A percentile compares a stretch with the other conserved stretches of the same genome.
Conservation (phyloP, 2,888 invertebrate genomes). For the Tenthredo amoena region DNA sequence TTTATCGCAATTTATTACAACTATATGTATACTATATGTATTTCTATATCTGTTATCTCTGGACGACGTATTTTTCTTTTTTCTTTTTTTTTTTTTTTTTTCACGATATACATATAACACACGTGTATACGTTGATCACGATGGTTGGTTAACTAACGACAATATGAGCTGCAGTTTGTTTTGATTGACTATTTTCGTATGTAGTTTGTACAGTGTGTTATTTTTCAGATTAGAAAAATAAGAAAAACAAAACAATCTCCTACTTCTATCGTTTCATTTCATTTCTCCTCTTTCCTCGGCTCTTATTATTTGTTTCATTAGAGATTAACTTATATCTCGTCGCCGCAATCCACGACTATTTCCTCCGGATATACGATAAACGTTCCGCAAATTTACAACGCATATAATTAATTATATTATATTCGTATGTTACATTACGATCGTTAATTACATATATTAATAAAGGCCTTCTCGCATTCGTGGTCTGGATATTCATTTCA, state of each 20-base stretch:
- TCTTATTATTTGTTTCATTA: neutral
- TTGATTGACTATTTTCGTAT: neutral
- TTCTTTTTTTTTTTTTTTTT: neutral
- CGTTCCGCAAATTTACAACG: neutral
- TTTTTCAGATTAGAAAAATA: no score
- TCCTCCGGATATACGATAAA: constrained; percentile 18
- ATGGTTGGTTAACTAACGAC: neutral
- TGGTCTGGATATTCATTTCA: neutral
- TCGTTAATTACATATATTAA: neutral
- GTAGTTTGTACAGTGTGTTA: neutral
- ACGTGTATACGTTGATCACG: neutral
- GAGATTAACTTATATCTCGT: neutral
- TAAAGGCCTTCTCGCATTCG: neutral
- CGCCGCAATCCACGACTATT: constrained; percentile 11
- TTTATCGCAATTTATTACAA: neutral
- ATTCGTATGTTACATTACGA: neutral
- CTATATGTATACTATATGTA: neutral
- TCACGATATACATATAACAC: neutral
- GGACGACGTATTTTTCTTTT: neutral
- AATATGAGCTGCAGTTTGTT: neutral
- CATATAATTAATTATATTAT: constrained; percentile 3
- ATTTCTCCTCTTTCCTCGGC: neutral
- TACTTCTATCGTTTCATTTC: neutral
- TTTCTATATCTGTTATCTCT: neutral
- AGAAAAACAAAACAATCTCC: no score